Evolutionary conservation across 2,113 vertebrate species (phyloP), one percentile per base, ranked within the genome.

Genomic region (Larimichthys crocea): DNA sequence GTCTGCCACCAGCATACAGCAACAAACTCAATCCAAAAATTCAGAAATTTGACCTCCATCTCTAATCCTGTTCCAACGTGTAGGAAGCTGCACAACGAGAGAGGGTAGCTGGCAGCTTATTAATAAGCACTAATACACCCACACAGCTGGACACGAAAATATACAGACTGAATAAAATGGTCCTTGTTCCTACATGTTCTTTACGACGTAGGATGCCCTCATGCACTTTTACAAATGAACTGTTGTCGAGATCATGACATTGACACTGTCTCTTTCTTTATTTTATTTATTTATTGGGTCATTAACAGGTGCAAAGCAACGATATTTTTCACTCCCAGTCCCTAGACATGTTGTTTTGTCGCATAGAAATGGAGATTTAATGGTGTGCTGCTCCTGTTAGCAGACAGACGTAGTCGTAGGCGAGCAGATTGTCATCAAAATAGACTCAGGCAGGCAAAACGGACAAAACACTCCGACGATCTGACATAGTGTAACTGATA

Each of bases 41-140:
- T 76, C 79, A 83, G 65, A 69, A 71, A 80, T 55, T 26, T 72
- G 84, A 83, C 83, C 88, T 89, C 60, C 59, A 62, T 79, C 72
- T 90, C 62, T 80, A 74, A 75, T 90, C 76, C 31, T 74, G 73
- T 60, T 84, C 74, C 77, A 80, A 20, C 26, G 80, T 16, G 89
- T 89, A 79, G 85, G 82, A 92, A 63, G 85, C 76, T 68, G 82
- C 76, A 73, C 78, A 62, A 48, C 59, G 22, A 11, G 59, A 64
- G 64, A 83, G 75, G 40, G 62, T 46, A 82, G 79, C 86, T 82
- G 78, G 74, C 88, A 79, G 85, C 89, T 86, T 86, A 90, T 92
- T 86, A 90, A 88, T 89, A 83, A 82, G 50, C 24, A 14, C 57
- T 74, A 80, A 67, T 53, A 76, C 88, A 86, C 88, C 91, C 85